A percentile compares a stretch with the other conserved stretches of the same genome.
Evolutionary conservation across 2,797 vertebrate species (phyloP).

Genomic region (Bradypodion ventrale): DNA sequence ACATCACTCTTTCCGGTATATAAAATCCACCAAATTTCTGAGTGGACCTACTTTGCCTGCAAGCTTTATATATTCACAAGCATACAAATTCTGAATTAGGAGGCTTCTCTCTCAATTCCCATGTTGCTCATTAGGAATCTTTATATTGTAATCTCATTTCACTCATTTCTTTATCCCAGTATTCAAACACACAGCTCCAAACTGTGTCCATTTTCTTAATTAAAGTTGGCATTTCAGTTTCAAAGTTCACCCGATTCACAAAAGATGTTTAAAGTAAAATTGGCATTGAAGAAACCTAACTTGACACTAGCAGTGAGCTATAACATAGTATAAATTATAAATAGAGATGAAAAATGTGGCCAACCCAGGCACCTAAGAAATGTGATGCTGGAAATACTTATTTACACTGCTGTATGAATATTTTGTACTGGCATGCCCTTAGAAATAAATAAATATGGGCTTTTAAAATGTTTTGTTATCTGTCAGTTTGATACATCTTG

Average conservation of each 20-base stretch:
- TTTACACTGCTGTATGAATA: not conserved
- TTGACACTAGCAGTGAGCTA: not conserved
- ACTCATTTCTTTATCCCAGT: slow-evolving; percentile 18
- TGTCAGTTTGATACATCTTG: not conserved
- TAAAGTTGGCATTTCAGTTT: not conserved
- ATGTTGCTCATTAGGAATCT: slow-evolving; percentile 8
- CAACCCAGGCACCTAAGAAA: slow-evolving; percentile 3
- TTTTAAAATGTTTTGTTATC: not conserved
- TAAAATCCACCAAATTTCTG: not conserved
- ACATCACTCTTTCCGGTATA: not conserved
- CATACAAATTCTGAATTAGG: not conserved
- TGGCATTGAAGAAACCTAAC: not conserved
- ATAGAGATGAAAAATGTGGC: not conserved
- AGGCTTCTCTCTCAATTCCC: slow-evolving; percentile 7
- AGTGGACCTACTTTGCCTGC: not conserved
- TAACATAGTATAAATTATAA: not conserved
- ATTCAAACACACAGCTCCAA: not conserved
- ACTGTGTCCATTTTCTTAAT: not conserved
- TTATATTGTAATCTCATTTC: slow-evolving; percentile 6
- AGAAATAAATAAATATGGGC: not conserved
- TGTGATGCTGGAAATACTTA: not conserved
- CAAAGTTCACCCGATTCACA: not conserved
- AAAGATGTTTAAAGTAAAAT: not conserved
- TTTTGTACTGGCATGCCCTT: not conserved
- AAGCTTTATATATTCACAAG: not conserved